phyloP scores from a whole-genome alignment of 2,888 invertebrate species.

The Petrolisthes manimaculis region DNA sequence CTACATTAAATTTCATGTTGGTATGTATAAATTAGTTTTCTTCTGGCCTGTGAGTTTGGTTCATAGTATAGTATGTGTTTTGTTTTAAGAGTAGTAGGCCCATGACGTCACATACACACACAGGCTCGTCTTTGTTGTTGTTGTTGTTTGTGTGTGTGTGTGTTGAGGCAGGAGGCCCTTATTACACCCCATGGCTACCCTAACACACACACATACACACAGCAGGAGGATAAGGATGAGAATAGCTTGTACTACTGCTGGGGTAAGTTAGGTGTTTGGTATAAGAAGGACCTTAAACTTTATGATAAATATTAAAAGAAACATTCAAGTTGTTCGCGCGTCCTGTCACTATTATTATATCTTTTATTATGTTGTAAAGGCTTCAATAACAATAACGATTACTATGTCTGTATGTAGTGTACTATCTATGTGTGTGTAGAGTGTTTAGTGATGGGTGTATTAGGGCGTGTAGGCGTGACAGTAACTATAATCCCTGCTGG shows the following conservation, averaged over 20 bases:
- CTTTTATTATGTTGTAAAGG: too few relatives aligned
- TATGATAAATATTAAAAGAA: too few relatives aligned
- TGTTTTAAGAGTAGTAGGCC: slow-evolving; percentile 44
- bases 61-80: slow-evolving; percentile 21
- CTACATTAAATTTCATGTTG: too few relatives aligned
- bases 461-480: background rate
- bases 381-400: too few relatives aligned
- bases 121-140: slow-evolving; percentile 47
- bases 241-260: too few relatives aligned
- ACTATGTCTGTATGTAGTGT: too few relatives aligned
- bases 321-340: slow-evolving; percentile 53
- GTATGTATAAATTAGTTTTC: too few relatives aligned
- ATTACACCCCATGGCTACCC: slow-evolving; percentile 34
- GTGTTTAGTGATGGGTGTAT: background rate
- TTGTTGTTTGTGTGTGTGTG: slow-evolving; percentile 28
- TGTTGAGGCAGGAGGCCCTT: background rate
- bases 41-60: too few relatives aligned
- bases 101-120: slow-evolving; percentile 62
- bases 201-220: background rate
- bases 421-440: background rate
- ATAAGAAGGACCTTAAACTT: too few relatives aligned
- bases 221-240: too few relatives aligned
- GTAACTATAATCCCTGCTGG: too few relatives aligned
- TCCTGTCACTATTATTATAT: background rate
- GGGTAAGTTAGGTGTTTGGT: too few relatives aligned